Conservation (phyloP, 2,113 vertebrate genomes). For the Campylomormyrus tamandua region DNA sequence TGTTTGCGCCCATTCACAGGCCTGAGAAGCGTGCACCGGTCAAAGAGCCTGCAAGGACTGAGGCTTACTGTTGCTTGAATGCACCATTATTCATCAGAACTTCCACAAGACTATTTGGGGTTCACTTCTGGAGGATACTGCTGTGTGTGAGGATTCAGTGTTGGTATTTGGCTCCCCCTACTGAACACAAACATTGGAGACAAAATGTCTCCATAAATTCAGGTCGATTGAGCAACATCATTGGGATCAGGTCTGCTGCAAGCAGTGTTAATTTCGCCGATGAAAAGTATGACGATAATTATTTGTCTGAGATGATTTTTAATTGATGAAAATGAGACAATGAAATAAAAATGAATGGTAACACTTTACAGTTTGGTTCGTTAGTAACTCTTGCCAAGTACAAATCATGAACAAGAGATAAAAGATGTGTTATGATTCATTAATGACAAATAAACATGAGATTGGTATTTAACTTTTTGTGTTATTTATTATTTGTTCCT, state of each 20-base stretch:
- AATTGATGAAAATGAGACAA: not conserved
- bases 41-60: not conserved
- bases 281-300: not conserved
- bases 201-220: not conserved
- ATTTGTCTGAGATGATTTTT: not conserved
- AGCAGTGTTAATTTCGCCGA: not conserved
- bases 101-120: not conserved
- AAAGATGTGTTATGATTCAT: not conserved
- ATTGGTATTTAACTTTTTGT: not conserved
- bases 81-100: not conserved
- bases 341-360: not conserved
- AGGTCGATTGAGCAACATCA: not conserved
- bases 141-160: not conserved
- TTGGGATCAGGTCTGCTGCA: not conserved
- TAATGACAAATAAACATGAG: not conserved
- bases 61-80: not conserved
- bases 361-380: not conserved
- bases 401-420: not conserved
- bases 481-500: not conserved
- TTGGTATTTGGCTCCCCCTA: constrained; percentile 10
- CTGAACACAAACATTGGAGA: not conserved
- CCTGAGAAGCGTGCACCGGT: not conserved
- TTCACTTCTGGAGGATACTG: not conserved
- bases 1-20: not conserved
- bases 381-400: not conserved